These are phyloP conservation scores for Sebastes paucispinis DNA, from an alignment of 2,797 vertebrate genomes.

Conservation along the genomic window DNA sequence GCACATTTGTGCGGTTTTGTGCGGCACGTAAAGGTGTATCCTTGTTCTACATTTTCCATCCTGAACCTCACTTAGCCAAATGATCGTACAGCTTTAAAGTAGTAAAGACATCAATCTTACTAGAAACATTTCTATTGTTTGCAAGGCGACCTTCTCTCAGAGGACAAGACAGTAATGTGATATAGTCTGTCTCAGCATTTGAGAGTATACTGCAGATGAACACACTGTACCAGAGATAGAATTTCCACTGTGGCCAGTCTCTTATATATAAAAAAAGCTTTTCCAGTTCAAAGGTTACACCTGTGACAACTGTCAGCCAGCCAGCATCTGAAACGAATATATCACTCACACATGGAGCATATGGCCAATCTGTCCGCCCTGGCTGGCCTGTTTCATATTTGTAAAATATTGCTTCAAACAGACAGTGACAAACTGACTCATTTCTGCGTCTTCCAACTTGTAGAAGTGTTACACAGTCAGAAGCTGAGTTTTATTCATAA, in stretches of 20 bases:
- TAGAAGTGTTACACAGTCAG: slow-evolving; percentile 25
- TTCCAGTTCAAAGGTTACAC: slow-evolving; percentile 48
- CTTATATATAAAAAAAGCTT: slow-evolving; percentile 14
- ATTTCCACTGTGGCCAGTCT: background rate
- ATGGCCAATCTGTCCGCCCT: slow-evolving; percentile 27
- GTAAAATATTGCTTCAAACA: slow-evolving; percentile 52
- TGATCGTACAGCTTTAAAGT: background rate
- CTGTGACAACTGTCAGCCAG: slow-evolving; percentile 45
- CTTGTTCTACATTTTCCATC: background rate
- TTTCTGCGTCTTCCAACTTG: slow-evolving; percentile 33
- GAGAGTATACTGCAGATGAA: background rate
- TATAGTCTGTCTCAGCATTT: background rate
- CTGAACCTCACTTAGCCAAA: background rate
- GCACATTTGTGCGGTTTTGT: background rate
- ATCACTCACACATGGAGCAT: slow-evolving; percentile 26
- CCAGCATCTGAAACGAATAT: slow-evolving; percentile 24
- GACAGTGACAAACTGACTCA: slow-evolving; percentile 55
- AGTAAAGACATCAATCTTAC: background rate
- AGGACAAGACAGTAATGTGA: background rate
- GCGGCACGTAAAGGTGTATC: background rate
- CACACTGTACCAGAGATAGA: background rate
- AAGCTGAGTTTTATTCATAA: slow-evolving; percentile 43
- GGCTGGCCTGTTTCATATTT: slow-evolving; percentile 32
- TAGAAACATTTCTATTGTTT: background rate
- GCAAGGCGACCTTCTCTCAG: background rate